Base-by-base conservation (phyloP, 1,140 invertebrate species). In the Hypsibius dujardini region DNA sequence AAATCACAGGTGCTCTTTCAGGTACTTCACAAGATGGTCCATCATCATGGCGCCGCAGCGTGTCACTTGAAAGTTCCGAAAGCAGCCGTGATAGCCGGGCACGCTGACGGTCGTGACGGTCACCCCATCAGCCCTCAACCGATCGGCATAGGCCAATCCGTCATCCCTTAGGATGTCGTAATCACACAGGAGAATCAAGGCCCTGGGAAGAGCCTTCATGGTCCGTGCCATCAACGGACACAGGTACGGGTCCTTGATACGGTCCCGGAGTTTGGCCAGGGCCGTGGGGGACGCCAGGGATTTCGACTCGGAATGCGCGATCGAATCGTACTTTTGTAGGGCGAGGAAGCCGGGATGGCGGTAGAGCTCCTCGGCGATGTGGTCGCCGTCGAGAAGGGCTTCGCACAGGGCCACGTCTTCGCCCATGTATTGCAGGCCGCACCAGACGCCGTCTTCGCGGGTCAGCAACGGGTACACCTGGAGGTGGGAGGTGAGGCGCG, bases 121-220 rank as follows among this genome's bases (percentile, higher is more conserved):
- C 50, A 56, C 50, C n/a, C 50, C 50, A 56, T 56, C 62, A 15
- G 62, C 62, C 42, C 7, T 15, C 12, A 67, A 42, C 56, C 78
- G 73, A 12, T 75, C 73, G 1, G 73, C 73, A 70, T 76, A 79
- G 75, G 78, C 77, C 40, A 79, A 72, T 2, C 73, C 76, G 70
- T 78, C 78, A 70, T 78, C 77, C 12, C 76, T 72, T 14, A 77
- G 72, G 2, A 77, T 76, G 67, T 79, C 78, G 73, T 75, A 78
- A 69, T 79, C 76, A n/a, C 76, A 75, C 28, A 76, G 75, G 1
- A 79, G 74, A 50, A 79, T 73, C 59, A 77, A 79, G 1, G 75
- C 73, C 3, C 15, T n/a, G 1, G 74, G 73, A 69, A 74, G 71
- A n/a, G 59, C 74, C 46, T 67, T 46, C 67, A 74, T 45, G 47